phyloP scores from a whole-genome alignment of 2,888 invertebrate genomes.

The Caenorhabditis sp. region DNA sequence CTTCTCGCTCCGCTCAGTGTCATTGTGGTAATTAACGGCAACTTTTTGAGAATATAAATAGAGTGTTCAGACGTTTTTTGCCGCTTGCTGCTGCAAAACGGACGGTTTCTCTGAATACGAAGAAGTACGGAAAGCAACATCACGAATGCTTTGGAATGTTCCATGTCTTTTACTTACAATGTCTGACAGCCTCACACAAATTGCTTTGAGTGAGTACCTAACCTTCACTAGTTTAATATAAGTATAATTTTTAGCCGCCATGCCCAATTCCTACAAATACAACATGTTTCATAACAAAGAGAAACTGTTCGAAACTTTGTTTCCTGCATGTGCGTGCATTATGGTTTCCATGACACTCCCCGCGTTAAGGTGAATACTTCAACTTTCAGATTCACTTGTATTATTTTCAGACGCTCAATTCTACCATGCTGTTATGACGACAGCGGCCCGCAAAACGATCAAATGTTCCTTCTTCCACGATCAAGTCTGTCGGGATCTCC shows the following conservation, averaged over 20 bases:
- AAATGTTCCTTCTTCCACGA: slow-evolving; percentile 34
- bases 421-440: slow-evolving; percentile 36
- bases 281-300: slow-evolving; percentile 31
- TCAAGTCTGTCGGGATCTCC: slow-evolving; percentile 19
- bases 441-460: not conserved
- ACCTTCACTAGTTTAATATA: not conserved
- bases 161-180: slow-evolving; percentile 33
- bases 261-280: slow-evolving; percentile 9
- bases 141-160: slow-evolving; percentile 42
- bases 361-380: slow-evolving; percentile 26
- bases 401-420: slow-evolving; percentile 32
- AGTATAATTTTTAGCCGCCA: slow-evolving; percentile 11
- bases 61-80: slow-evolving; percentile 8
- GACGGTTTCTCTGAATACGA: slow-evolving; percentile 11
- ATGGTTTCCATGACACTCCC: slow-evolving; percentile 23
- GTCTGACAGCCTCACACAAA: not conserved
- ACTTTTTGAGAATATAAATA: not conserved
- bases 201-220: slow-evolving; percentile 25
- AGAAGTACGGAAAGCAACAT: slow-evolving; percentile 16
- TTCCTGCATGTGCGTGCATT: slow-evolving; percentile 1
- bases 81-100: slow-evolving; percentile 14
- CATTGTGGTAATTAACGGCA: not conserved
- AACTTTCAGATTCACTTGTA: too few species aligned
- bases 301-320: slow-evolving; percentile 21
- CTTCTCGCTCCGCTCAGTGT: slow-evolving; percentile 27